Conservation (phyloP, 2,797 vertebrate species). For the Ispidina lecontei region DNA sequence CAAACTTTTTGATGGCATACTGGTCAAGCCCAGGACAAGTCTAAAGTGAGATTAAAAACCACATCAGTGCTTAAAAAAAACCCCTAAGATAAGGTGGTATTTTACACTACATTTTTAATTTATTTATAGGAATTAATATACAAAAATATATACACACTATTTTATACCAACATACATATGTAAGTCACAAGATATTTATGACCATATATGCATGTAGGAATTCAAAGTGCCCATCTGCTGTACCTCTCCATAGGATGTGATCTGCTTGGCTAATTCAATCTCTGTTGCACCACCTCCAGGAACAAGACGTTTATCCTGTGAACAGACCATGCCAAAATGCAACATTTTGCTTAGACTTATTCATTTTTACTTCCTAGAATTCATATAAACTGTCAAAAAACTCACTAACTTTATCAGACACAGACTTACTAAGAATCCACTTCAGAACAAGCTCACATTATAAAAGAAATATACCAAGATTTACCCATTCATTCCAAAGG, state of each 20-base stretch:
- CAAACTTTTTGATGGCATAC: constrained; percentile 97
- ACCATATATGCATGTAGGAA: rapidly evolving
- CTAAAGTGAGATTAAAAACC: constrained; percentile 73
- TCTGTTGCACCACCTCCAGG: constrained; percentile 96
- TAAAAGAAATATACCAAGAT: neutral
- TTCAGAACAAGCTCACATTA: neutral
- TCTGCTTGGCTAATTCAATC: constrained; percentile 93
- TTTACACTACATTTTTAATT: neutral
- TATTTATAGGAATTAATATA: neutral
- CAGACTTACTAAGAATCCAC: neutral
- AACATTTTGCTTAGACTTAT: neutral
- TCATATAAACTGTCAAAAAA: neutral
- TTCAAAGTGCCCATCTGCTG: neutral
- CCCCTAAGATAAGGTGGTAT: neutral
- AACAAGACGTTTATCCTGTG: constrained; percentile 91
- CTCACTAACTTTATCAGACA: neutral
- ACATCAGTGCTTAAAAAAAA: neutral
- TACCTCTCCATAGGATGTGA: constrained; percentile 96
- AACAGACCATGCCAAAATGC: neutral
- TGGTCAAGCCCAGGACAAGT: constrained; percentile 96
- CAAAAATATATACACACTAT: neutral
- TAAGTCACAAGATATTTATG: neutral
- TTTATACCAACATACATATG: too few species aligned
- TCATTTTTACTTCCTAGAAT: neutral
- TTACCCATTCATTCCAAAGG: neutral